phyloP scores from a whole-genome alignment of 2,797 vertebrate genomes.

The Falco cherrug region DNA sequence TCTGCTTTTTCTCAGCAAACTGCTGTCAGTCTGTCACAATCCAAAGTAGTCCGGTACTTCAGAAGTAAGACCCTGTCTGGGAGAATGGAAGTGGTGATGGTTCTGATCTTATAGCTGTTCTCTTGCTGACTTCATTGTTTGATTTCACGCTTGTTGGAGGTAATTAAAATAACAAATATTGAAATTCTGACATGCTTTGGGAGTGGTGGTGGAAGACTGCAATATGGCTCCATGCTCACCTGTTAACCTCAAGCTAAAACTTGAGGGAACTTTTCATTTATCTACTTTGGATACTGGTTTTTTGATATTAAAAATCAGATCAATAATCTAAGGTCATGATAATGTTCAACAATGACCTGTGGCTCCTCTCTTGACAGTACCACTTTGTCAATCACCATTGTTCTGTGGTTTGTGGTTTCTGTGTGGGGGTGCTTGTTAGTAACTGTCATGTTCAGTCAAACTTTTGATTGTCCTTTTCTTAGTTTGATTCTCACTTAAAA shows the following conservation, averaged over 20 bases:
- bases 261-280: background rate
- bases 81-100: background rate
- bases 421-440: background rate
- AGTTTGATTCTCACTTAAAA: background rate
- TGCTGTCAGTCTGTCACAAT: background rate
- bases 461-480: background rate
- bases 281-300: background rate
- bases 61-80: background rate
- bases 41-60: background rate
- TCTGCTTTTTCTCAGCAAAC: background rate
- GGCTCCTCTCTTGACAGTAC: background rate
- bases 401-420: background rate
- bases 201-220: background rate
- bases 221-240: background rate
- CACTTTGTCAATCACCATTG: accelerated
- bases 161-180: background rate
- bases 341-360: background rate
- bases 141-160: background rate
- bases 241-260: background rate
- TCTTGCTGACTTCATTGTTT: background rate
- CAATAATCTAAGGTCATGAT: background rate
- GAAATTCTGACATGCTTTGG: background rate
- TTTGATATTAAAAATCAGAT: background rate
- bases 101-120: background rate
- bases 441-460: background rate